Conservation (phyloP, 2,113 vertebrate genomes). For the Engystomops pustulosus region DNA sequence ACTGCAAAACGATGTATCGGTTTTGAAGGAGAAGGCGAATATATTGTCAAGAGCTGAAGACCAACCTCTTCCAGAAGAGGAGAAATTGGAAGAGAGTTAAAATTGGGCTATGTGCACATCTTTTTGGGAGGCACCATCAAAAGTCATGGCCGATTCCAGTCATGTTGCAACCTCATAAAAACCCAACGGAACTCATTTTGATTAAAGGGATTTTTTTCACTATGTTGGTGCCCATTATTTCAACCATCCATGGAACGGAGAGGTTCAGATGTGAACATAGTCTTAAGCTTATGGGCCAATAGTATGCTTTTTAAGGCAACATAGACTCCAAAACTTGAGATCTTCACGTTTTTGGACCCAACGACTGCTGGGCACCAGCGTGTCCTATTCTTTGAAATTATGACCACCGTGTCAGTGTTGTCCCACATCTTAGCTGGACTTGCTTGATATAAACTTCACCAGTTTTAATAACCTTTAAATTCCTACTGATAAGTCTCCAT, state of each 20-base stretch:
- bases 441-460: not conserved
- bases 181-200: too few species aligned
- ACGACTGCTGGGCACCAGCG: not conserved
- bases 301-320: too few species aligned
- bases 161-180: too few species aligned
- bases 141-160: too few species aligned
- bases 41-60: constrained; percentile 63
- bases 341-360: not conserved
- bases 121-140: too few species aligned
- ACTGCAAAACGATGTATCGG: constrained; percentile 72
- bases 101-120: too few species aligned
- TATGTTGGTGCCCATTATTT: too few species aligned
- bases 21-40: constrained; percentile 72
- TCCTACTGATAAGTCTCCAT: not conserved
- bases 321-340: too few species aligned
- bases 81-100: constrained; percentile 58
- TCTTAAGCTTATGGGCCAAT: too few species aligned
- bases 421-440: not conserved
- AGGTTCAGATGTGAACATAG: too few species aligned
- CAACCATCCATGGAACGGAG: too few species aligned
- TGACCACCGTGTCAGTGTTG: not conserved
- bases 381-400: not conserved
- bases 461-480: not conserved
- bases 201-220: too few species aligned
- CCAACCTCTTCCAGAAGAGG: constrained; percentile 63